Conservation (phyloP, 2,113 vertebrate species). For the Anolis sagrei region DNA sequence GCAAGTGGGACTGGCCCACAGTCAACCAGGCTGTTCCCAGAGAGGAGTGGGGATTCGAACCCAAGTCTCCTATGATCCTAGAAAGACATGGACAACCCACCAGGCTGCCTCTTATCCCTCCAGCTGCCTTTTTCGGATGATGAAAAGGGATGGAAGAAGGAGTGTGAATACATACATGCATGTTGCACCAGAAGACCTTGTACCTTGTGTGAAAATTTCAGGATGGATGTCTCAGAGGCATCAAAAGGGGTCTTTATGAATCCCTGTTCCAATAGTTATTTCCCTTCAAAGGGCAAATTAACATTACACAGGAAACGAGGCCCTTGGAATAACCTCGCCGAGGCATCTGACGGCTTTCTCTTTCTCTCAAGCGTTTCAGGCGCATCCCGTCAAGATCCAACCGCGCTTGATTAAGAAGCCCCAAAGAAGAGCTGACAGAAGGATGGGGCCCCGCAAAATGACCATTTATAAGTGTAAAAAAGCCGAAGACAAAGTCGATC, state of each 20-base stretch:
- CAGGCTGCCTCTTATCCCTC: no score
- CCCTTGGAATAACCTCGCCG: background rate
- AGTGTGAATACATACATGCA: background rate
- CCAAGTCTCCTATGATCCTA: no score
- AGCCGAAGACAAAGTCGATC: background rate
- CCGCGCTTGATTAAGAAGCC: background rate
- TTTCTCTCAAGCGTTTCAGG: background rate
- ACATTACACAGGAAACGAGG: background rate
- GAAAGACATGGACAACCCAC: no score
- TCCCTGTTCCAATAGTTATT: no score
- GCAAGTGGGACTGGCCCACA: no score
- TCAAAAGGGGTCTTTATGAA: background rate
- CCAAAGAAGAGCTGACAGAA: background rate
- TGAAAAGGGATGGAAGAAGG: no score
- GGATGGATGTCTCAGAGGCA: background rate
- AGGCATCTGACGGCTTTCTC: background rate
- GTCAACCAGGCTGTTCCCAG: no score
- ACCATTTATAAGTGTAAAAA: conserved; percentile 3
- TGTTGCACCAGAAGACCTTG: background rate
- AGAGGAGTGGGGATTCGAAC: no score
- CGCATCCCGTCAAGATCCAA: background rate
- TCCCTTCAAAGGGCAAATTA: background rate
- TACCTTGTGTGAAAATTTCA: background rate
- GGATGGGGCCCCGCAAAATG: background rate
- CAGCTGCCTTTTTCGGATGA: no score